Evolutionary conservation across 2,797 vertebrate genomes (phyloP).

Genomic region (Todus mexicanus): DNA sequence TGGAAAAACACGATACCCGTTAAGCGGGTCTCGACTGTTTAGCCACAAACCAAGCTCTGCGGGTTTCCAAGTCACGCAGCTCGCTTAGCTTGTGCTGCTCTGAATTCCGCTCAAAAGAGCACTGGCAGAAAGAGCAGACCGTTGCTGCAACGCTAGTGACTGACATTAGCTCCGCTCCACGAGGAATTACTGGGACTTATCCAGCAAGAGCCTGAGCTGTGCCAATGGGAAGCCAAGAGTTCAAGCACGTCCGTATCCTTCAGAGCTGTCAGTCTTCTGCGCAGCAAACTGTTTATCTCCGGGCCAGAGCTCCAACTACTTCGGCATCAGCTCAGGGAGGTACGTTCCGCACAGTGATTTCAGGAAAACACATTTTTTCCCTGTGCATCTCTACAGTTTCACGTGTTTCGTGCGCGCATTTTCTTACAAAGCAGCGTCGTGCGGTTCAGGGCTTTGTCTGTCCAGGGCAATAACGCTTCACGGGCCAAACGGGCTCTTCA

Average conservation of each 20-base stretch:
- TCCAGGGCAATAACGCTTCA: background rate
- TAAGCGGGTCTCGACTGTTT: background rate
- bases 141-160: background rate
- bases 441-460: too few species aligned
- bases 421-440: too few species aligned
- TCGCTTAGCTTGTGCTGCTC: background rate
- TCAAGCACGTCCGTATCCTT: conserved; percentile 13
- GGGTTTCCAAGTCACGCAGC: background rate
- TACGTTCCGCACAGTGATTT: background rate
- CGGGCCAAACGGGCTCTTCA: background rate
- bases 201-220: conserved; percentile 28
- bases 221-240: conserved; percentile 58
- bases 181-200: conserved; percentile 41
- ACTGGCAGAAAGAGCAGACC: background rate
- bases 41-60: background rate
- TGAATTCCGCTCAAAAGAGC: background rate
- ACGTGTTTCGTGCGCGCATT: too few species aligned
- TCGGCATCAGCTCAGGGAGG: background rate
- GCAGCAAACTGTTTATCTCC: background rate
- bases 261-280: conserved; percentile 12
- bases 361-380: background rate
- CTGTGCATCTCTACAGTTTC: background rate
- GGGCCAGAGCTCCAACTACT: background rate
- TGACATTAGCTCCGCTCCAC: conserved; percentile 12
- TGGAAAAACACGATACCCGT: background rate